Conservation (phyloP, 1,140 invertebrate species). For the Drosophila orosa region DNA sequence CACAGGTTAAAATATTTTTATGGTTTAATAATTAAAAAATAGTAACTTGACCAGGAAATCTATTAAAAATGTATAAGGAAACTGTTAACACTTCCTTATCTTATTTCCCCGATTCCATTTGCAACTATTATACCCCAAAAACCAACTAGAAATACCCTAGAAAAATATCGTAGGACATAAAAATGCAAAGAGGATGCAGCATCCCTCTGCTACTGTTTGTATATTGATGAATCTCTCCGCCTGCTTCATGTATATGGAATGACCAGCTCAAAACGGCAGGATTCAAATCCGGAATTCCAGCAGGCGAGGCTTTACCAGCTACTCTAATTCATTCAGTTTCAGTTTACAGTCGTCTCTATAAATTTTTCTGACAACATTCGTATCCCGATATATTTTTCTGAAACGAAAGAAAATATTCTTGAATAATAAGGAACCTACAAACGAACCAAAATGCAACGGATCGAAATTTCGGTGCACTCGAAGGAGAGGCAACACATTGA, state of each 20-base stretch:
- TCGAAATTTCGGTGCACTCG: background rate
- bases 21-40: background rate
- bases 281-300: background rate
- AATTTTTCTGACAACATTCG: background rate
- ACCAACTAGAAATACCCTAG: background rate
- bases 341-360: background rate
- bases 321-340: background rate
- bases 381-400: background rate
- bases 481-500: background rate
- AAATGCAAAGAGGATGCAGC: background rate
- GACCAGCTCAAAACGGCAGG: background rate
- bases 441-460: background rate
- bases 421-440: background rate
- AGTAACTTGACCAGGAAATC: background rate
- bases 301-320: background rate
- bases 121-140: background rate
- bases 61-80: background rate
- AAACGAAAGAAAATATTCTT: background rate
- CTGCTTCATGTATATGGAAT: constrained; percentile 3
- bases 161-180: background rate
- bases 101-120: background rate
- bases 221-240: background rate
- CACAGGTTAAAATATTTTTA: too few relatives aligned
- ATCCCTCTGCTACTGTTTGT: background rate
- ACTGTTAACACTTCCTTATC: background rate